Base-by-base conservation (phyloP, 2,888 invertebrate species). In the Siphlonurus alternatus region DNA sequence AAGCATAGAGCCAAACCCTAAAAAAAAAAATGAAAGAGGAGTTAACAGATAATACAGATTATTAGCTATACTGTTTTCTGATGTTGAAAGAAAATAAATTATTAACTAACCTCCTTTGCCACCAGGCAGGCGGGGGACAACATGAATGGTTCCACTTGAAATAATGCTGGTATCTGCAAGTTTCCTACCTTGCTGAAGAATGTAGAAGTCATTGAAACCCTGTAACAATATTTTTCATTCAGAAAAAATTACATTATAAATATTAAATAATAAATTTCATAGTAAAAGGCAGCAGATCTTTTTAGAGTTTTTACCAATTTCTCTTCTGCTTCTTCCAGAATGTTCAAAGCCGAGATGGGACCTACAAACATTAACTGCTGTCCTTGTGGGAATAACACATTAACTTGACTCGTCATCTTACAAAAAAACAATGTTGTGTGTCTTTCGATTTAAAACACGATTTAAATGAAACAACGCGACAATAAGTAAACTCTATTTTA, bases 1-100 rank as follows among this genome's bases (percentile, higher is more conserved):
- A 18, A 99, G 77, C 94, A 99, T 95, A 0, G 98, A 98, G 0
- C 99, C 99, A 76, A 99, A 99, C 15, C 83, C 83, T 79, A 65
- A 24, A 67, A 63, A 63, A 1, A 65, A 54, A 64, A 38, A 10
- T 38, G 15, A 15, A 38, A n/a, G n/a, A n/a, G n/a, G n/a, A n/a
- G n/a, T n/a, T n/a, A n/a, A n/a, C n/a, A n/a, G n/a, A n/a, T n/a
- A n/a, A n/a, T n/a, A n/a, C n/a, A n/a, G n/a, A n/a, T n/a, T n/a
- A n/a, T n/a, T n/a, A n/a, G n/a, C n/a, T n/a, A n/a, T n/a, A n/a
- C n/a, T n/a, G n/a, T n/a, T n/a, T n/a, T n/a, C n/a, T n/a, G n/a
- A n/a, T n/a, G 38, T 38, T 38, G 5, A 5, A 38, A 38, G 38
- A 38, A 38, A 15, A 38, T 38, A 38, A 10, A 38, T 38, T 38